Evolutionary conservation across 1,140 invertebrate genomes (phyloP).

Genomic region (Acromyrmex heyeri): DNA sequence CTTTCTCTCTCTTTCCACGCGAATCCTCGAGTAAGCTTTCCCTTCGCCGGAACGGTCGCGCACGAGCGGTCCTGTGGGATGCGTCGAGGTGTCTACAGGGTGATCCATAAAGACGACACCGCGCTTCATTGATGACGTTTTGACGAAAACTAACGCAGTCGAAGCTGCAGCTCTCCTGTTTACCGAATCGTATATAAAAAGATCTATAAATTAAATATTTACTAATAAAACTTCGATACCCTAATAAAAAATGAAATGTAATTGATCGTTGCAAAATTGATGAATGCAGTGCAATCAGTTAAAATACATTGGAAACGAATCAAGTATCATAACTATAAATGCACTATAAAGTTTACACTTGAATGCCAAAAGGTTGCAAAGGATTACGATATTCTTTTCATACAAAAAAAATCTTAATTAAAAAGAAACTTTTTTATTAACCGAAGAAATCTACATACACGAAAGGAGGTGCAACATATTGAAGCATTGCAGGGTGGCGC

Average conservation of each 20-base stretch:
- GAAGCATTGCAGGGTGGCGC: background rate
- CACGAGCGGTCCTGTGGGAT: constrained; percentile 44
- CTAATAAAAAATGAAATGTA: background rate
- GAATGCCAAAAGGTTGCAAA: background rate
- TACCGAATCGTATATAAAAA: background rate
- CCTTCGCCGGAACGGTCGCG: constrained; percentile 26
- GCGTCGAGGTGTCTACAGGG: constrained; percentile 58
- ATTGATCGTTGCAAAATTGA: background rate
- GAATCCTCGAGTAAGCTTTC: background rate
- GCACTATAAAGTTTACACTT: background rate
- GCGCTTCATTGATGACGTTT: constrained; percentile 62
- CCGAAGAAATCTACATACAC: background rate
- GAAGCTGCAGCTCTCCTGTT: background rate
- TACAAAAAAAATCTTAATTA: background rate
- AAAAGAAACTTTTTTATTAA: background rate
- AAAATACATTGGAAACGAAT: background rate
- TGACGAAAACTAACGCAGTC: background rate
- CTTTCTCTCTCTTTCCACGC: constrained; percentile 56
- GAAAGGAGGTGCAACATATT: background rate
- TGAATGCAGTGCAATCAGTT: background rate
- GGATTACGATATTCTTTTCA: background rate
- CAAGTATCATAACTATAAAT: background rate
- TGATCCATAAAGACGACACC: constrained; percentile 73
- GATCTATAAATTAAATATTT: background rate
- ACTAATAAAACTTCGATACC: background rate